Percentiles rank a stretch among this genome's conserved stretches.
Conservation (phyloP, 1,140 invertebrate genomes). For the Tyrophagus putrescentiae region DNA sequence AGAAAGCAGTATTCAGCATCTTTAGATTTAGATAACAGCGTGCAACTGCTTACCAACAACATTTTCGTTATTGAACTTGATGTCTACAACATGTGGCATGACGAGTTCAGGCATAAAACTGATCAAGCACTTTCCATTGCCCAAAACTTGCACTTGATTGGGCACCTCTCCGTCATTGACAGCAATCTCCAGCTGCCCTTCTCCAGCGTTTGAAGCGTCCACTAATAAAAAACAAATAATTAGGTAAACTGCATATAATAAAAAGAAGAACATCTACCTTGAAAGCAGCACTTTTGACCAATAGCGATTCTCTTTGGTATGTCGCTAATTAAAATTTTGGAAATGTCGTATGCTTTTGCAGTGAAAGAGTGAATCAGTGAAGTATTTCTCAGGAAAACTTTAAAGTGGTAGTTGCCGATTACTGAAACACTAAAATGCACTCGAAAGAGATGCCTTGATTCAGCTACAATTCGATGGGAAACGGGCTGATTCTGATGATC, state of each 20-base stretch:
- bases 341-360: conserved; percentile 81
- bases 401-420: conserved; percentile 64
- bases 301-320: conserved; percentile 61
- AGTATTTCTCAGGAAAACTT: conserved; percentile 66
- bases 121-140: conserved; percentile 79
- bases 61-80: conserved; percentile 93
- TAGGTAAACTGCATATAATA: neutral
- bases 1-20: conserved; percentile 14
- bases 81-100: conserved; percentile 85
- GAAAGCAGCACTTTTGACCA: conserved; percentile 79
- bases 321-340: conserved; percentile 76
- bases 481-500: conserved; percentile 26
- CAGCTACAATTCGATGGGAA: conserved; percentile 40
- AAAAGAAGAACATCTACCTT: conserved; percentile 44
- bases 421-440: conserved; percentile 60
- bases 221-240: conserved; percentile 44
- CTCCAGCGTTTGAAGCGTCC: conserved; percentile 84
- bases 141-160: conserved; percentile 89
- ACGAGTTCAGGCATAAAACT: conserved; percentile 84
- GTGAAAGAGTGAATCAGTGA: conserved; percentile 69
- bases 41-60: conserved; percentile 46
- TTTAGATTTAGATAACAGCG: neutral
- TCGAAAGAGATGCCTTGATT: conserved; percentile 46
- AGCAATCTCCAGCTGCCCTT: conserved; percentile 91
- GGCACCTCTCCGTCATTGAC: conserved; percentile 95